Evolutionary conservation across 2,888 invertebrate species (phyloP).

Genomic region (Epirrhoe alternata): DNA sequence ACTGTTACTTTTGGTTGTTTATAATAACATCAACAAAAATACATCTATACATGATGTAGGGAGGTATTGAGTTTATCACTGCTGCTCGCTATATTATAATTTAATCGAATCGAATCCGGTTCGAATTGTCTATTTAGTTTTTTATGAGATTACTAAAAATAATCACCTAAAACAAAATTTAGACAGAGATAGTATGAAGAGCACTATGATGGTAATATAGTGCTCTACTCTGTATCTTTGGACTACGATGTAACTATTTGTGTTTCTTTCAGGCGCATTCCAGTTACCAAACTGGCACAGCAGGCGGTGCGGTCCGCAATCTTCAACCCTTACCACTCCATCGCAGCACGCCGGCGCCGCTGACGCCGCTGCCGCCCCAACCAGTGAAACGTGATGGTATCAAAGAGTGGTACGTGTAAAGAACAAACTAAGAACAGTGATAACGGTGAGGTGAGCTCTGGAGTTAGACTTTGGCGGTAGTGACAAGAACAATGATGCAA

Average conservation of each 20-base stretch:
- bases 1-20: no score
- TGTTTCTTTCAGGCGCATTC: conserved; percentile 70
- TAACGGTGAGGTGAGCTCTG: conserved; percentile 1
- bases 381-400: conserved; percentile 93
- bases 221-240: no score
- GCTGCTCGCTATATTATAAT: no score
- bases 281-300: conserved; percentile 76
- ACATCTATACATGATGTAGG: no score
- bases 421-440: neutral
- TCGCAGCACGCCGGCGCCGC: conserved; percentile 75
- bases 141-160: no score
- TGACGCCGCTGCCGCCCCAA: conserved; percentile 82
- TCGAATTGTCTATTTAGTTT: no score
- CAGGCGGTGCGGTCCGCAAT: conserved; percentile 79
- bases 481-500: neutral
- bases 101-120: no score
- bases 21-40: neutral
- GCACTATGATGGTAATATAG: no score
- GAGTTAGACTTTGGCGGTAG: conserved; percentile 15
- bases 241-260: neutral
- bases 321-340: conserved; percentile 77
- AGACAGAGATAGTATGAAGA: no score
- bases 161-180: no score
- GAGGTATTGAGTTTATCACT: no score
- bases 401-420: conserved; percentile 98